Percentiles rank a stretch among this genome's conserved stretches.
Conservation (phyloP, 2,888 invertebrate species). For the Tromatobia lineatoria region DNA sequence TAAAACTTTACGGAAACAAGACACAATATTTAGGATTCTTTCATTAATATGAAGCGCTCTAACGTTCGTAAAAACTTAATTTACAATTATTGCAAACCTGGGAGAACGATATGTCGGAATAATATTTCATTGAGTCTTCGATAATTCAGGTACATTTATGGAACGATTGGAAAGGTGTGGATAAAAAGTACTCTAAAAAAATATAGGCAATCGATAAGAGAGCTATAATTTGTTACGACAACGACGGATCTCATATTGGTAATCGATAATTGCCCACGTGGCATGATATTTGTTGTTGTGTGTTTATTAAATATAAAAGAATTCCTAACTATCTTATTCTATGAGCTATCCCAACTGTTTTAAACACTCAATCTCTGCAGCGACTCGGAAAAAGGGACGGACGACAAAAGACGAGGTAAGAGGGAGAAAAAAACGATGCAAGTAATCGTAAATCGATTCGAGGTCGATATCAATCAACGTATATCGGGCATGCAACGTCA, state of each 20-base stretch:
- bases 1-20: no score
- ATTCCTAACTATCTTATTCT: slow-evolving; percentile 33
- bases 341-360: slow-evolving; percentile 12
- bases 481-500: no score
- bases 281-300: slow-evolving; percentile 21
- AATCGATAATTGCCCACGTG: slow-evolving; percentile 21
- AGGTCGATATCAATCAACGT: slow-evolving; percentile 23
- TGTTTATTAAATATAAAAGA: slow-evolving; percentile 13
- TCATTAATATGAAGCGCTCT: no score
- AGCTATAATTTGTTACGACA: slow-evolving; percentile 18
- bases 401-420: slow-evolving; percentile 1
- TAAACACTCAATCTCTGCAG: neutral
- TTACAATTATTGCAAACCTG: neutral
- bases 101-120: slow-evolving; percentile 21
- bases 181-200: slow-evolving; percentile 27
- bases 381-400: slow-evolving; percentile 14
- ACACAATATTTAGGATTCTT: no score
- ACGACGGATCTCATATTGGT: slow-evolving; percentile 22
- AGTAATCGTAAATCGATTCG: slow-evolving; percentile 10
- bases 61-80: neutral
- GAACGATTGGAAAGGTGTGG: slow-evolving; percentile 34
- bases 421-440: neutral
- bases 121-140: slow-evolving; percentile 26
- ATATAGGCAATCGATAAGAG: slow-evolving; percentile 23
- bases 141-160: slow-evolving; percentile 43